Base-by-base conservation (phyloP, 1,140 invertebrate species). In the Lycorma delicatula region DNA sequence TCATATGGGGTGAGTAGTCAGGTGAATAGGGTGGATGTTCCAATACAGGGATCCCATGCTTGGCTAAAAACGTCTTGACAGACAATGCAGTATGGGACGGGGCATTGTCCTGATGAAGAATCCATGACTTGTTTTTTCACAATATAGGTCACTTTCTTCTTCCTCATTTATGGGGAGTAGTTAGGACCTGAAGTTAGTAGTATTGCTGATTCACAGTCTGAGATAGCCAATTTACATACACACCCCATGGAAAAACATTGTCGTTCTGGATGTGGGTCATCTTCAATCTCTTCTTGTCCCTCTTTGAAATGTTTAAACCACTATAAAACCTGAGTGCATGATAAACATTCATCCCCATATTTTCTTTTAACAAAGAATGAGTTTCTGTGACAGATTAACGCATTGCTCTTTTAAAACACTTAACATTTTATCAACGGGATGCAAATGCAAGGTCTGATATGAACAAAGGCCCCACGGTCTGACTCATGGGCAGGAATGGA, bases 1-100 rank as follows among this genome's bases (percentile, higher is more conserved):
- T 72, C 66, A 51, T 66, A 67, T 6, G 3, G 36, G 3, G 36
- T 18, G n/a, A n/a, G n/a, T n/a, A n/a, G n/a, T n/a, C n/a, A n/a
- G n/a, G n/a, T n/a, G n/a, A n/a, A n/a, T 3, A 54, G 23, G 31
- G 38, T 51, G 18, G 1, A 26, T 47, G 36, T 38, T 38, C 4
- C 36, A 38, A 38, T 18, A 38, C 3, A 38, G 36, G 13, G 36
- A 38, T 38, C 36, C 36, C 12, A 13, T 38, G 36, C 36, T 38
- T 38, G 12, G 36, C 13, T 3, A 38, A 38, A 38, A 38, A 38
- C 18, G 13, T 38, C 36, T n/a, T n/a, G 13, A 38, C 13, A 38
- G 12, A 3, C 36, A 3, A 38, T 38, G 36, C 36, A 38, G 36
- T 38, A n/a, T n/a, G n/a, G 13, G 12, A 3, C 36, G 13, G 36